A percentile compares a stretch with the other conserved stretches of the same genome.
These are phyloP conservation scores for Drosophila mulleri DNA, from an alignment of 2,888 invertebrate species.

Conservation along the genomic window DNA sequence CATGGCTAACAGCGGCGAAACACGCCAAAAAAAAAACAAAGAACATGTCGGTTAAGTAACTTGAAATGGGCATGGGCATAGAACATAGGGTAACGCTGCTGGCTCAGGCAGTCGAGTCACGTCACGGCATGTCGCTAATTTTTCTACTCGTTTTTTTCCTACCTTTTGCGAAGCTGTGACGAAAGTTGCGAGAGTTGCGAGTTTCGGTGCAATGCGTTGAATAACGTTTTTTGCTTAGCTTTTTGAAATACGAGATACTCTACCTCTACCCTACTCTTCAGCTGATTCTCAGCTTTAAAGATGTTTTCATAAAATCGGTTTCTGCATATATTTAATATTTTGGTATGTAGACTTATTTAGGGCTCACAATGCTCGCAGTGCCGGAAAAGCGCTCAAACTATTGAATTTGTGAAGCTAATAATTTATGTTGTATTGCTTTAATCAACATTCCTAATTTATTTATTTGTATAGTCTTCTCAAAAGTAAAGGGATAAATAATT, in stretches of 20 bases:
- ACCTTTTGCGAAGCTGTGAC: conserved; percentile 40
- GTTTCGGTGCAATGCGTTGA: conserved; percentile 64
- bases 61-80: background rate
- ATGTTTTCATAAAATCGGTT: too few species aligned
- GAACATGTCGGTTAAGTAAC: conserved; percentile 2
- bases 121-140: conserved; percentile 77
- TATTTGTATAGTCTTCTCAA: too few species aligned
- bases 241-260: conserved; percentile 11
- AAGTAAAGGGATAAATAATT: too few species aligned
- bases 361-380: too few species aligned
- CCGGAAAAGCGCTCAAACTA: too few species aligned
- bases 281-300: too few species aligned
- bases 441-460: too few species aligned
- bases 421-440: too few species aligned
- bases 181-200: conserved; percentile 54
- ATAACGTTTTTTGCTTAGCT: conserved; percentile 2
- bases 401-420: too few species aligned
- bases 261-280: background rate
- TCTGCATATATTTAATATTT: too few species aligned
- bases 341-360: too few species aligned
- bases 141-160: conserved; percentile 47
- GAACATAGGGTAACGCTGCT: conserved; percentile 2
- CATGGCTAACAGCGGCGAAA: conserved; percentile 51
- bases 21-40: conserved; percentile 31
- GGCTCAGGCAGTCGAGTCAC: conserved; percentile 71